phyloP scores from a whole-genome alignment of 2,888 invertebrate genomes.

The Rhagonycha fulva region DNA sequence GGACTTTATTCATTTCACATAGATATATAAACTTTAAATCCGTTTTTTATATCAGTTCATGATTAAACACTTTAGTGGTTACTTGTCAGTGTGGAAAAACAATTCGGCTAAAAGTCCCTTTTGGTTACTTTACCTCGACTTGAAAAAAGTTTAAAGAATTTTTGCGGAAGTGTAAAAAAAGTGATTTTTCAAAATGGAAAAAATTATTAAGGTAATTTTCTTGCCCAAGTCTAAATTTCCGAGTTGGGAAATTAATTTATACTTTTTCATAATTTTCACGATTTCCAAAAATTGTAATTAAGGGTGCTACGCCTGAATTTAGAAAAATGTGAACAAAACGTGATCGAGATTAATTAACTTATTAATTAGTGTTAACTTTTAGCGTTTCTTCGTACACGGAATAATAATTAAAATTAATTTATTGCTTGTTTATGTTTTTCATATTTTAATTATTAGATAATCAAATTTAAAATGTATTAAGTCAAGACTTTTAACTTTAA shows the following conservation, averaged over 20 bases:
- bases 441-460: neutral
- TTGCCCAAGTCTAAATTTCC: neutral
- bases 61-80: neutral
- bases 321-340: neutral
- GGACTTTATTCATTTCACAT: constrained; percentile 26
- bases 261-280: neutral
- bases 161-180: neutral
- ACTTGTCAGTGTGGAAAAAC: neutral
- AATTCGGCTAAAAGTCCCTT: neutral
- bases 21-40: constrained; percentile 24
- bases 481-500: neutral
- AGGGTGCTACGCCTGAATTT: neutral
- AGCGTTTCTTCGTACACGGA: constrained; percentile 6
- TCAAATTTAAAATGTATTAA: neutral
- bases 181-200: neutral
- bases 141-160: neutral
- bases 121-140: neutral
- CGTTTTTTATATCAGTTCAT: constrained; percentile 10
- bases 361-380: neutral
- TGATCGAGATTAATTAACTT: constrained; percentile 1
- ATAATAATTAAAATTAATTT: constrained; percentile 12
- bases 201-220: neutral
- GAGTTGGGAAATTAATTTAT: neutral
- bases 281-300: neutral
- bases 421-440: constrained; percentile 11